These are phyloP conservation scores for Apostichopus leukothele DNA, from an alignment of 53 echinoderm and acorn worm species.

Conservation along the genomic window DNA sequence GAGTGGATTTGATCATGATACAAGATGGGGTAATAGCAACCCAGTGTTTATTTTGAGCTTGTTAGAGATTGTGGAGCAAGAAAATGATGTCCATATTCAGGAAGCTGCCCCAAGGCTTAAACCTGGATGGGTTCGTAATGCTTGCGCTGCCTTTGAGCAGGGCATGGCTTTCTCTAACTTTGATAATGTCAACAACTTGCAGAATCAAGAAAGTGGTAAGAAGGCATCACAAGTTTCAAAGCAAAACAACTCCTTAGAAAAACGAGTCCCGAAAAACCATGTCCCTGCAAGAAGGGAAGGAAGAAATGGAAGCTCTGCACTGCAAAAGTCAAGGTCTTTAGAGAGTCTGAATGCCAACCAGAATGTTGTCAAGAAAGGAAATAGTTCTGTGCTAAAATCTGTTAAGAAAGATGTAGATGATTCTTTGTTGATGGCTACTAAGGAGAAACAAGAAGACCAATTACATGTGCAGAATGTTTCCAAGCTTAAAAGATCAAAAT, in stretches of 20 bases:
- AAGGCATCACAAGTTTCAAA: not conserved
- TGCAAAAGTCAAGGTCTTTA: not conserved
- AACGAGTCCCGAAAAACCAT: not conserved
- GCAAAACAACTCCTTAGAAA: not conserved
- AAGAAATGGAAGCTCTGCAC: not conserved
- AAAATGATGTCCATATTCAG: slow-evolving; percentile 14
- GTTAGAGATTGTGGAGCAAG: slow-evolving; percentile 32
- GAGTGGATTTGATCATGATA: not conserved
- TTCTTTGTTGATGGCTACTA: not conserved
- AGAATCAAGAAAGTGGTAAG: not conserved
- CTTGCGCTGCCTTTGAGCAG: slow-evolving; percentile 36
- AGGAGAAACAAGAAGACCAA: not conserved
- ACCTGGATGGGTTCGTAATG: slow-evolving; percentile 40
- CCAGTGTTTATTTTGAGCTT: slow-evolving; percentile 28
- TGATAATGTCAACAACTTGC: not conserved
- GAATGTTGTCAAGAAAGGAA: not conserved
- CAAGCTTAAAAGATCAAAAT: slow-evolving; percentile 4
- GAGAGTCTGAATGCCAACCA: slow-evolving; percentile 16
- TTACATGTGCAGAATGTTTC: not conserved
- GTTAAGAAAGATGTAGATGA: too few species aligned
- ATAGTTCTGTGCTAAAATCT: not conserved
- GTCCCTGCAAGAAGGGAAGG: not conserved
- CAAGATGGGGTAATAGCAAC: slow-evolving; percentile 30
- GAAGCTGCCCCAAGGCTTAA: slow-evolving; percentile 35
- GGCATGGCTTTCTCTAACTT: slow-evolving; percentile 14